Base-by-base conservation (phyloP, 2,113 vertebrate genomes). In the Parotia lawesii region DNA sequence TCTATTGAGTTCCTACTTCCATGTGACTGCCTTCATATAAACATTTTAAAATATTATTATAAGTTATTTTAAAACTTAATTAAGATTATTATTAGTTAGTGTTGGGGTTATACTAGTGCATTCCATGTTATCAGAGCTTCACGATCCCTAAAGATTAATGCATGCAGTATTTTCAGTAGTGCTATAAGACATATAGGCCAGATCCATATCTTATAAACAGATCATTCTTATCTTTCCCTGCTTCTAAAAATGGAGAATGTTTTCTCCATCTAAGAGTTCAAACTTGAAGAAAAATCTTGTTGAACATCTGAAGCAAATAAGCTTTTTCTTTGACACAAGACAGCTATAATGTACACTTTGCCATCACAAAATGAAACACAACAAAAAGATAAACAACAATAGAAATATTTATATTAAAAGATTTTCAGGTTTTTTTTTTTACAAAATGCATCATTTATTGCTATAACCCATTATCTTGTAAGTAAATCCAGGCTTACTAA, bases 301-400 rank as follows among this genome's bases (percentile, higher is more conserved):
- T 69, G 20, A 42, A 56, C 12, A 44, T 58, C 54, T 88, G 60
- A 27, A 74, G 58, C 5, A 85, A 74, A 51, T 7, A 57, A 28
- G 5, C 0, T 81, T 92, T 89, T 31, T 47, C 21, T 79, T 75
- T 88, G 37, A 48, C n/a, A 44, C 6, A 51, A 20, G 38, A 37
- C 21, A 85, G 10, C 10, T 42, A 22, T 29, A 58, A 2, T 0
- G 0, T 35, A 12, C 20, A 33, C 1, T 56, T 83, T 69, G 18
- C 29, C 12, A 4, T 50, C 48, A 79, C 15, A 73, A 15, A 78
- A 85, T 23, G 14, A 53, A 69, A 54, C 4, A 75, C 38, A 79
- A 29, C 3, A 58, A 33, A 4, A 82, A 71, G 29, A 48, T 6
- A 78, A 90, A 58, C 10, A 69, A 25, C 5, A 69, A 71, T 8